These are phyloP conservation scores for Spodoptera frugiperda DNA, from an alignment of 1,140 invertebrate species.

Conservation along the genomic window DNA sequence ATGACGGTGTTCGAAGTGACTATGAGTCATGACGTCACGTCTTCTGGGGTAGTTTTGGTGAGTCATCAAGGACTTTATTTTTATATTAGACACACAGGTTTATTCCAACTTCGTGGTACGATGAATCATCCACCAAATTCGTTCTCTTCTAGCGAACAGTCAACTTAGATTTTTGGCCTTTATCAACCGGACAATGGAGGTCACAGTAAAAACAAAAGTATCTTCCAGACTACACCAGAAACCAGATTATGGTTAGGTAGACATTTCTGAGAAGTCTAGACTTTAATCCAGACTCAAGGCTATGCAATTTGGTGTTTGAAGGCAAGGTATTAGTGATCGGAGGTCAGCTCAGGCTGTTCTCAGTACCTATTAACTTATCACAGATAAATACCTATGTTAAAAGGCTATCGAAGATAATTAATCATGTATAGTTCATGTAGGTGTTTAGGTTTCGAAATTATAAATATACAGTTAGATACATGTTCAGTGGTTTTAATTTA, in stretches of 20 bases:
- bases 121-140: background rate
- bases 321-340: background rate
- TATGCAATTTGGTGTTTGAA: conserved; percentile 28
- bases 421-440: background rate
- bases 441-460: conserved; percentile 8
- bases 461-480: background rate
- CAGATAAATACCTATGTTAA: background rate
- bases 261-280: conserved; percentile 52
- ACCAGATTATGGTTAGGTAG: conserved; percentile 51
- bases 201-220: conserved; percentile 34
- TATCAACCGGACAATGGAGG: background rate
- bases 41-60: no score
- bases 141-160: background rate
- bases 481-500: background rate
- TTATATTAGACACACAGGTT: no score
- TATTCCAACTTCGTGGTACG: background rate
- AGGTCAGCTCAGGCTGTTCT: conserved; percentile 14
- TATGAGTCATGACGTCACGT: no score
- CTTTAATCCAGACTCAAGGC: conserved; percentile 49
- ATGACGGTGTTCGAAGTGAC: background rate
- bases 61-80: no score
- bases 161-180: background rate
- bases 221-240: conserved; percentile 34
- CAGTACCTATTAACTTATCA: conserved; percentile 25
- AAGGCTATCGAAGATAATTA: background rate